Evolutionary conservation across 2,797 vertebrate species (phyloP), one percentile per base, ranked within the genome.

Genomic region (Coccyzus lansbergi): DNA sequence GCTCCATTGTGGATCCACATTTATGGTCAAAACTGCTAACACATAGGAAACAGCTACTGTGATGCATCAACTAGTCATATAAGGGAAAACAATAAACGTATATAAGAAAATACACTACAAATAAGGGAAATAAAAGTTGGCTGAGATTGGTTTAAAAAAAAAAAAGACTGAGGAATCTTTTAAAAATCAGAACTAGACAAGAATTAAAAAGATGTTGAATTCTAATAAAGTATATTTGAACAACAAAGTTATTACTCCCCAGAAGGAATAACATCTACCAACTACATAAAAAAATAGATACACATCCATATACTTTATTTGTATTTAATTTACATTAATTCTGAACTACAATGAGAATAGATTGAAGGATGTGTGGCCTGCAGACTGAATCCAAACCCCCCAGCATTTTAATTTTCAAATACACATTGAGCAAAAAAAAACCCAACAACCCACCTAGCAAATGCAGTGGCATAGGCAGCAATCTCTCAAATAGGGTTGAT

Each of bases 311-410:
- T 46, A 74, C 46, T 72, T 86, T 53, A 90, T 78, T 86, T 83
- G 42, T 94, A 92, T 86, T 93, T 92, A 78, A 92, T 82, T 84
- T 88, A 81, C 51, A 83, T 88, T 86, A 55, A 88, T 86, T 63
- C 69, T 86, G 58, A 92, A 86, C 36, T 65, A 80, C 80, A 81
- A 36, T 36, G 68, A 93, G 82, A 87, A 80, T 29, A 92, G 85
- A 91, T 72, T 79, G 80, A 92, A 86, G n/a, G 76, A 92, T 92
- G 46, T 80, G 72, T 53, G 93, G 89, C 68, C 92, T 74, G 65
- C 40, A 92, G 80, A 81, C 55, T 72, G 65, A 88, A 83, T 74
- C 6, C 5, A 92, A 88, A 84, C 86, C 33, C 0, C 2, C 5
- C 51, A 76, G 34, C 59, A 91, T 88, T 72, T 72, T 69, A 65